Evolutionary conservation across 1,140 invertebrate species (phyloP), one percentile per base, ranked within the genome.

Genomic region (Brachionus plicatilis): DNA sequence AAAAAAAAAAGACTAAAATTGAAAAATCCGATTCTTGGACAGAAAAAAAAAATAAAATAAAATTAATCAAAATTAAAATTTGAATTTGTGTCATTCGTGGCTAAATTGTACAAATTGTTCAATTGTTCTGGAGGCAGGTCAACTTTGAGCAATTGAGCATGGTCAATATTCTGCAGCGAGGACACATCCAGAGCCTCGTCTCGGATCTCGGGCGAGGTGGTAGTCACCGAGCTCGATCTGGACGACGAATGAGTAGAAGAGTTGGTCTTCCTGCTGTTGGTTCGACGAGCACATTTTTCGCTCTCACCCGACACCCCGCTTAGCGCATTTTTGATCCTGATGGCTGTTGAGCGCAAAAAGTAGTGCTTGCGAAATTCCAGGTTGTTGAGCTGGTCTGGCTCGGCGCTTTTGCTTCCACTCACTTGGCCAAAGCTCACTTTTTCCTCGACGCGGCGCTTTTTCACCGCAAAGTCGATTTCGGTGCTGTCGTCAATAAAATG

Each of bases 291-390:
- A 6, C 5, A 17, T 17, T 20, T 43, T 33, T 72, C 37, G 9
- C 9, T 45, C n/a, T 72, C 68, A 9, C 5, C 37, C 2, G 47
- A 53, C 6, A 9, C 70, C 3, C 6, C 45, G 53, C 45, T 76
- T 2, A 50, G 43, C 9, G 72, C 72, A 76, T 50, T 76, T 47
- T 76, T 76, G 5, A 76, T 47, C 12, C 72, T n/a, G 17, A 76
- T 76, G 24, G 45, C 72, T 24, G 72, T 76, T 11, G 72, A 76
- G 43, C 72, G 72, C 33, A 76, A n/a, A 50, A 76, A 76, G 27
- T 76, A 76, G 43, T 72, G 68, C 37, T 72, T 72, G 4, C 68
- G 29, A 24, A 72, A 72, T 43, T 72, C 68, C n/a, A 72, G 20
- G 27, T 76, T 76, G 43, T 76, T 76, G 12, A 37, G 27, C 72